Base-by-base conservation (phyloP, 2,888 invertebrate species). In the Frankliniella intonsa region DNA sequence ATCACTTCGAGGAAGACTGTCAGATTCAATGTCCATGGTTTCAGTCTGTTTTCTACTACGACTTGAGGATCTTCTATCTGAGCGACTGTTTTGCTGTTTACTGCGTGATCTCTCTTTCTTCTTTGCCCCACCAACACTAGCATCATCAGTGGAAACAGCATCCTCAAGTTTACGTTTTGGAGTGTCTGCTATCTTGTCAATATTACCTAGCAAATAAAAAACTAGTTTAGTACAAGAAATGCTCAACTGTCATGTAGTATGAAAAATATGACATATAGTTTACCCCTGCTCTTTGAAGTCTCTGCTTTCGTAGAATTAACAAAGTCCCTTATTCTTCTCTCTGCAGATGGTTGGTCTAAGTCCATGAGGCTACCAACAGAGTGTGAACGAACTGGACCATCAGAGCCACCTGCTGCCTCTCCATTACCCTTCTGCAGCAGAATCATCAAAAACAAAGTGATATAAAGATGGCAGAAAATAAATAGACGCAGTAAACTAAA, bases 321-420 rank as follows among this genome's bases (percentile, higher is more conserved):
- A 76, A 76, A 76, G 25, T 76, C 69, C 22, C 69, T n/a, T 25
- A 76, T 76, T 76, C 69, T 76, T 76, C 93, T 90, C 86, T 94
- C 94, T 62, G 93, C 93, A 9, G 92, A 91, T 86, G 91, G 93
- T 85, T 91, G 86, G 83, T 88, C 92, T 50, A 95, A 91, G 85
- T 95, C 94, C 87, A 94, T 93, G 84, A 93, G 88, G 83, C 92
- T 92, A 80, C 94, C 94, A 85, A 93, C 93, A 0, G 95, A 94
- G 84, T 94, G 92, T 76, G 90, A 91, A 82, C 90, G 86, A 9
- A 89, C 69, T 22, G 69, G 69, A 76, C 69, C 69, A 12, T 76
- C 69, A 25, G 88, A 9, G 90, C 90, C 8, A 86, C 87, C 22
- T 25, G 84, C 86, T 55, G 84, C 84, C 80, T 86, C 87, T 27